phyloP scores from a whole-genome alignment of 2,797 vertebrate species.

The Notamacropus eugenii region DNA sequence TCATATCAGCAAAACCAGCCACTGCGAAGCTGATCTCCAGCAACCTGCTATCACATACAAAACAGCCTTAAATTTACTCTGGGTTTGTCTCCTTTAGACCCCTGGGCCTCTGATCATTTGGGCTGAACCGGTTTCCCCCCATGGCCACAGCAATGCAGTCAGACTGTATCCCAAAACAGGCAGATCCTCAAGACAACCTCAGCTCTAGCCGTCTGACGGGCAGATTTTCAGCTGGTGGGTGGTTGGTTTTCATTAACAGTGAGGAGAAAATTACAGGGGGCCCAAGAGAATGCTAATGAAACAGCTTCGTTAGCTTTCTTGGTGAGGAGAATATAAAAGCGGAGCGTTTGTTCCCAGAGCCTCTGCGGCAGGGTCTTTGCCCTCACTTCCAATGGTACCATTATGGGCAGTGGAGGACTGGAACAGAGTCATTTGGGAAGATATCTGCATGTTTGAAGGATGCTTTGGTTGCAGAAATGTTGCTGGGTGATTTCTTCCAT shows the following conservation, averaged over 20 bases:
- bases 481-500: slow-evolving; percentile 86
- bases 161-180: slow-evolving; percentile 80
- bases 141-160: slow-evolving; percentile 78
- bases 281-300: slow-evolving; percentile 88
- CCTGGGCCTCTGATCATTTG: slow-evolving; percentile 72
- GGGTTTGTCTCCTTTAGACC: slow-evolving; percentile 67
- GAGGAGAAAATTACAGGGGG: slow-evolving; percentile 84
- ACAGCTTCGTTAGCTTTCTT: slow-evolving; percentile 86
- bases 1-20: neutral
- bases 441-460: slow-evolving; percentile 87
- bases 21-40: slow-evolving; percentile 65
- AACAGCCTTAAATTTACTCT: slow-evolving; percentile 60
- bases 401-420: slow-evolving; percentile 80
- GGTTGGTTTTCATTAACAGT: slow-evolving; percentile 83
- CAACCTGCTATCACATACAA: slow-evolving; percentile 72
- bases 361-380: slow-evolving; percentile 69
- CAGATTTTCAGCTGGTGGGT: slow-evolving; percentile 66
- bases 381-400: slow-evolving; percentile 84
- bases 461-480: slow-evolving; percentile 87
- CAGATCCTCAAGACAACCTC: slow-evolving; percentile 78
- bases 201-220: slow-evolving; percentile 59
- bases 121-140: slow-evolving; percentile 82
- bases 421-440: slow-evolving; percentile 84
- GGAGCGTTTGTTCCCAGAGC: slow-evolving; percentile 79
- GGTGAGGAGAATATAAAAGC: slow-evolving; percentile 86